phyloP scores from a whole-genome alignment of 2,888 invertebrate genomes.

The Aromia moschata region DNA sequence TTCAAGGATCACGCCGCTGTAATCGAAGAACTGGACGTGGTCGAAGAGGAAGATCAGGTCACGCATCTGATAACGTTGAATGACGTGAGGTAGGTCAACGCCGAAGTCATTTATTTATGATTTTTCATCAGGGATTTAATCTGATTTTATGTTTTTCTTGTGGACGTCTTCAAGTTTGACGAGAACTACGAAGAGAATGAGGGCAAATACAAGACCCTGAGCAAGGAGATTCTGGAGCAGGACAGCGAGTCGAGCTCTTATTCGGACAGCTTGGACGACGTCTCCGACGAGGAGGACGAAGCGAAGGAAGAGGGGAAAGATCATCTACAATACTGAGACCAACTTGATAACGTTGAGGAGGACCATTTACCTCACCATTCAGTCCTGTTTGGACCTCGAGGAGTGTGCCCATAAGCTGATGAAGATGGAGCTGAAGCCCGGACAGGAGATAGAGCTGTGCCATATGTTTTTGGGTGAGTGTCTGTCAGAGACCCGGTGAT shows the following conservation, averaged over 20 bases:
- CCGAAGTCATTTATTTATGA: conserved; percentile 67
- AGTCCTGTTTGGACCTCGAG: conserved; percentile 98
- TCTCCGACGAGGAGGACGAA: conserved; percentile 69
- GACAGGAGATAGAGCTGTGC: conserved; percentile 96
- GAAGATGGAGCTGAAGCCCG: conserved; percentile 96
- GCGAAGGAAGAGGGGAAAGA: conserved; percentile 68
- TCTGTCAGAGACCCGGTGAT: too few relatives aligned
- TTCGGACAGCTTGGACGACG: conserved; percentile 66
- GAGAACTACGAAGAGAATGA: conserved; percentile 92
- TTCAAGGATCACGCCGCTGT: conserved; percentile 94
- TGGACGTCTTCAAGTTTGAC: conserved; percentile 97
- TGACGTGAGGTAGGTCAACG: conserved; percentile 78
- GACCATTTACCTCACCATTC: conserved; percentile 97
- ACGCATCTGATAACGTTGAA: conserved; percentile 93
- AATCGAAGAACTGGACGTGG: conserved; percentile 88
- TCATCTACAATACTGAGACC: conserved; percentile 96
- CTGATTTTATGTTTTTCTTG: conserved; percentile 54
- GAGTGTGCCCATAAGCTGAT: conserved; percentile 99
- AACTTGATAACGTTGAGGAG: conserved; percentile 92
- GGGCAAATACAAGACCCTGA: conserved; percentile 90
- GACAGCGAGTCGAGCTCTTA: conserved; percentile 71
- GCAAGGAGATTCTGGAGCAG: conserved; percentile 85
- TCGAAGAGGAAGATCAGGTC: conserved; percentile 97
- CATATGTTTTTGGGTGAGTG: conserved; percentile 87
- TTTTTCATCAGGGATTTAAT: not conserved